Base-by-base conservation (phyloP, 64 coral and sea anemone species). In the Dendronephthya gigantea region DNA sequence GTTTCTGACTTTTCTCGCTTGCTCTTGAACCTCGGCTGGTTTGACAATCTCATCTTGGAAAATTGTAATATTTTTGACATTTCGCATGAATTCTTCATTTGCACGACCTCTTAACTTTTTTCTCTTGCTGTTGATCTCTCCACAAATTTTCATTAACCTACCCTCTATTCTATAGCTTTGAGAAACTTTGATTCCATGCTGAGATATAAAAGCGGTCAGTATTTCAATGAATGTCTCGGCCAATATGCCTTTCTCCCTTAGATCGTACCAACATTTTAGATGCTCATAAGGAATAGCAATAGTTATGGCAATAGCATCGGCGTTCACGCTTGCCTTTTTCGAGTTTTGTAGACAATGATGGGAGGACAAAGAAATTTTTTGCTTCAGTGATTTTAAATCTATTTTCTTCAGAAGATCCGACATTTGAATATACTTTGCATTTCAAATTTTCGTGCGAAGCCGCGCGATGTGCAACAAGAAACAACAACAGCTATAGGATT, bases 71-170 rank as follows among this genome's bases (percentile, higher is more conserved):
- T 43, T 82, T 82, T 82, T 82, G 33, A 36, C n/a, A 14, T 36
- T 82, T 82, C 39, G 81, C 81, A 82, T 39, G 39, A 82, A 82
- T 43, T 82, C 33, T 36, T 36, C 81, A 39, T 82, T 82, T 82
- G 81, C 81, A 40, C 83, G 17, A 48, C 83, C 43, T 31, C 47
- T 47, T 7, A 49, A 31, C 83, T 50, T 84, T 30, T 48, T 48
- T 2, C 83, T 49, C 34, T 84, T 84, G 16, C 47, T 84, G 16
- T 84, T 84, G 16, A 30, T 35, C 56, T 86, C 84, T 34, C 50
- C 56, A 56, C 50, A 86, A 9, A 34, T 59, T 68, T 39, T 86
- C 16, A 49, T 51, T 34, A 86, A 32, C 41, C 1, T 1, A 15
- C 55, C 84, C 50, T 86, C 35, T 0, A 86, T 65, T 68, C 84